A percentile compares a stretch with the other conserved stretches of the same genome.
Evolutionary conservation across 2,797 vertebrate genomes (phyloP).

Genomic region (Florisuga fusca): DNA sequence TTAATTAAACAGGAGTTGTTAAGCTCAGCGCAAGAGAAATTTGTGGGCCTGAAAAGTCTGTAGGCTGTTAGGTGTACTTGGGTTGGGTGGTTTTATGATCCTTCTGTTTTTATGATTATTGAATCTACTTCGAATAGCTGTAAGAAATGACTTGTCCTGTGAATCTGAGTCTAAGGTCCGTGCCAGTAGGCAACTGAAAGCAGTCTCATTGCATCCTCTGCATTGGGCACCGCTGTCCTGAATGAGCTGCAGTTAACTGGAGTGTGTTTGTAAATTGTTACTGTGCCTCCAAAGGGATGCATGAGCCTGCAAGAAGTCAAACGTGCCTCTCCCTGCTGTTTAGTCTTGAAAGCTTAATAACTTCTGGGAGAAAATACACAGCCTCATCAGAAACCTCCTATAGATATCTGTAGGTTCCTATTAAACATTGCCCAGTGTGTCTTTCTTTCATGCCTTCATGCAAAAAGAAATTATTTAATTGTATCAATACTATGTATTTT

Average conservation of each 20-base stretch:
- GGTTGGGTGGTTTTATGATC: neutral
- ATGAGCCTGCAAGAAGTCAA: neutral
- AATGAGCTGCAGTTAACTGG: neutral
- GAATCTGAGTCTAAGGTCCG: neutral
- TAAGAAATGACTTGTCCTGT: neutral
- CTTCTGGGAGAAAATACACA: neutral
- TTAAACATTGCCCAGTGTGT: neutral
- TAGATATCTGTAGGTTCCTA: neutral
- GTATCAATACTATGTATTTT: neutral
- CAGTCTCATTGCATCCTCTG: neutral
- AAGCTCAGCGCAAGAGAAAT: neutral
- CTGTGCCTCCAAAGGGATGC: neutral
- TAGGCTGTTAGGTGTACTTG: neutral
- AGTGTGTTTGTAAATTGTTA: neutral
- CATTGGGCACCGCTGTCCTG: neutral
- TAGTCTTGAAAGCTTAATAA: neutral
- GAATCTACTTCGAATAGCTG: neutral
- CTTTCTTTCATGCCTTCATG: neutral
- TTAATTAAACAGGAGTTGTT: neutral
- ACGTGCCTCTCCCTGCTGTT: neutral
- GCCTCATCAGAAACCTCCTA: neutral
- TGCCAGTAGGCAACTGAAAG: fast-evolving
- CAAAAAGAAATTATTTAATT: neutral
- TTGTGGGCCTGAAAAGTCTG: neutral
- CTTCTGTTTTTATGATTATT: neutral